Conservation (phyloP, 2,888 invertebrate genomes). For the Tubulanus polymorphus region DNA sequence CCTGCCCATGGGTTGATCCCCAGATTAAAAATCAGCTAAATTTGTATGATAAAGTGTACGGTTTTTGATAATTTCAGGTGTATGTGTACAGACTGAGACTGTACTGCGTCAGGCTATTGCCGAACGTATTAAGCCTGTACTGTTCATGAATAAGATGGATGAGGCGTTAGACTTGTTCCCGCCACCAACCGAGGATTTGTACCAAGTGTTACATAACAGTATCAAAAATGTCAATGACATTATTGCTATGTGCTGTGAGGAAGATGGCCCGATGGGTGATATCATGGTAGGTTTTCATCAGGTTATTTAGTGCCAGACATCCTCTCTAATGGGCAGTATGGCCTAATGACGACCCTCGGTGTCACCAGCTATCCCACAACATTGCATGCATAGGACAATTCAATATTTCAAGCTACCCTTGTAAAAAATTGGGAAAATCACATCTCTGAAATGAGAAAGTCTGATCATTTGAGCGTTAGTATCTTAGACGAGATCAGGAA, state of each 20-base stretch:
- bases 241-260: constrained; percentile 92
- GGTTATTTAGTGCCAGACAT: background rate
- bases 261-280: constrained; percentile 98
- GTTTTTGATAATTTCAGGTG: constrained; percentile 73
- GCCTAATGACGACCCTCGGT: too few species aligned
- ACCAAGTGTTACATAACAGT: constrained; percentile 99
- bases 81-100: constrained; percentile 99
- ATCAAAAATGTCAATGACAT: constrained; percentile 99
- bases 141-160: constrained; percentile 99
- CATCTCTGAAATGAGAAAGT: too few species aligned
- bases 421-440: too few species aligned
- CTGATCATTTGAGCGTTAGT: too few species aligned
- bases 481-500: too few species aligned
- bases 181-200: constrained; percentile 91
- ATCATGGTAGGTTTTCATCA: constrained; percentile 82
- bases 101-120: constrained; percentile 99
- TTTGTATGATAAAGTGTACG: too few species aligned
- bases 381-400: too few species aligned
- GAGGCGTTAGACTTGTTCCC: constrained; percentile 96
- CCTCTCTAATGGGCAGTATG: too few species aligned
- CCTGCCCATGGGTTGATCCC: too few species aligned
- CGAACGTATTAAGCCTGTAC: constrained; percentile 98
- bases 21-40: too few species aligned
- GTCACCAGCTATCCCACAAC: constrained; percentile 87
- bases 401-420: too few species aligned